These are phyloP conservation scores for Irena cyanogastra DNA, from an alignment of 2,113 vertebrate species.

Conservation along the genomic window DNA sequence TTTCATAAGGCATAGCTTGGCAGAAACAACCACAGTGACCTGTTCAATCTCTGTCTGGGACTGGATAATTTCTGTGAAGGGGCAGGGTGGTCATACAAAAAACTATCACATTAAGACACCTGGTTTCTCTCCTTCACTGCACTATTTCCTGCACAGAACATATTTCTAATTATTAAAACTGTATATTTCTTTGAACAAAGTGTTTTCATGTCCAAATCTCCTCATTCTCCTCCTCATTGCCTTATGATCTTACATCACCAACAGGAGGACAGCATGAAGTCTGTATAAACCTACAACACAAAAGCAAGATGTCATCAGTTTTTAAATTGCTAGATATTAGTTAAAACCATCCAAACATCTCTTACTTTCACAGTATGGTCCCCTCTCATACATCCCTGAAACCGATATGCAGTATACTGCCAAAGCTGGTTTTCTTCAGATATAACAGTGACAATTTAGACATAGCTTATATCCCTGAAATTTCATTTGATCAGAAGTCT, in stretches of 20 bases:
- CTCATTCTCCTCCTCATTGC: neutral
- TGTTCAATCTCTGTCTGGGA: neutral
- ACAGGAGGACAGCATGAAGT: neutral
- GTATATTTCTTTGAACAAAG: neutral
- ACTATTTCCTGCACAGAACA: neutral
- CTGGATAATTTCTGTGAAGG: neutral
- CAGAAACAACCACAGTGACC: neutral
- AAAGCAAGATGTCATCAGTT: neutral
- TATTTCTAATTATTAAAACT: neutral
- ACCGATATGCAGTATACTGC: neutral
- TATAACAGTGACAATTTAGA: neutral
- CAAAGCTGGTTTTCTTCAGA: neutral
- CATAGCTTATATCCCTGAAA: neutral
- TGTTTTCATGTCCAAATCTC: neutral
- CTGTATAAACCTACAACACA: neutral
- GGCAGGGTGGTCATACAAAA: neutral
- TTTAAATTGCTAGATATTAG: neutral
- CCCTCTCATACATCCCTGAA: neutral
- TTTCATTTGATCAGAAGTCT: neutral
- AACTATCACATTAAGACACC: neutral
- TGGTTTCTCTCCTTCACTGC: neutral
- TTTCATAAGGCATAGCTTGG: rapidly evolving
- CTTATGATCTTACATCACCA: neutral
- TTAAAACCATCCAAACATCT: neutral
- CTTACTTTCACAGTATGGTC: neutral